phyloP scores from a whole-genome alignment of 2,797 vertebrate species.

The Poecilia wingei region DNA sequence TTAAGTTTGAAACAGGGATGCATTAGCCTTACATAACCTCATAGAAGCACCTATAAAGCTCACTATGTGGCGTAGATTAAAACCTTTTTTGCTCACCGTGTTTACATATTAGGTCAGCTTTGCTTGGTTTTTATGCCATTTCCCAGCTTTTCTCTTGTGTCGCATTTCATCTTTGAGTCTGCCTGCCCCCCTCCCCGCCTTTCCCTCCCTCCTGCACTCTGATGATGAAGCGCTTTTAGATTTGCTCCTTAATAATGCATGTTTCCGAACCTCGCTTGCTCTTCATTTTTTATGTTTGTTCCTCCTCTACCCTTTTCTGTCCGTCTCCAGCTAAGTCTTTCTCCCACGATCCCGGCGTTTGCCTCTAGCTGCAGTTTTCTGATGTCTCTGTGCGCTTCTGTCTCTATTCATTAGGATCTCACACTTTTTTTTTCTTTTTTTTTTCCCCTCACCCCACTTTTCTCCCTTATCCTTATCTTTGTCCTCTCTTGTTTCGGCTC shows the following conservation, averaged over 20 bases:
- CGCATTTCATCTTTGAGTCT: background rate
- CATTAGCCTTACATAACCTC: background rate
- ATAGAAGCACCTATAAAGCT: background rate
- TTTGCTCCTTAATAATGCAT: slow-evolving; percentile 72
- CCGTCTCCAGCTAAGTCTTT: slow-evolving; percentile 14
- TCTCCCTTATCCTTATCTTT: slow-evolving; percentile 31
- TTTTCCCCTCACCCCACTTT: background rate
- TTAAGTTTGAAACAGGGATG: background rate
- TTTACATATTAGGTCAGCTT: slow-evolving; percentile 26
- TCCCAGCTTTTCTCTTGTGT: slow-evolving; percentile 13
- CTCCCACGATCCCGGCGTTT: slow-evolving; percentile 33
- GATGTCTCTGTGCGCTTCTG: slow-evolving; percentile 41
- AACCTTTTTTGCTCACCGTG: background rate
- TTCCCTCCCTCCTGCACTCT: background rate
- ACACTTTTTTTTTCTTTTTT: background rate
- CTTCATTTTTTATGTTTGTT: slow-evolving; percentile 53
- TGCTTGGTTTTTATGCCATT: slow-evolving; percentile 14
- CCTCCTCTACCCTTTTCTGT: slow-evolving; percentile 11
- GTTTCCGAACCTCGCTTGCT: slow-evolving; percentile 50
- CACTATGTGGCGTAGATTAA: background rate
- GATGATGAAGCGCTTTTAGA: slow-evolving; percentile 75
- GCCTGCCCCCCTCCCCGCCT: background rate
- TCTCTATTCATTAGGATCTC: slow-evolving; percentile 57
- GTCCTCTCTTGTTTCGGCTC: slow-evolving; percentile 38
- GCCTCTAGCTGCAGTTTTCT: slow-evolving; percentile 27